Evolutionary conservation across 2,113 vertebrate species (phyloP).

Genomic region (Chinchilla lanigera): DNA sequence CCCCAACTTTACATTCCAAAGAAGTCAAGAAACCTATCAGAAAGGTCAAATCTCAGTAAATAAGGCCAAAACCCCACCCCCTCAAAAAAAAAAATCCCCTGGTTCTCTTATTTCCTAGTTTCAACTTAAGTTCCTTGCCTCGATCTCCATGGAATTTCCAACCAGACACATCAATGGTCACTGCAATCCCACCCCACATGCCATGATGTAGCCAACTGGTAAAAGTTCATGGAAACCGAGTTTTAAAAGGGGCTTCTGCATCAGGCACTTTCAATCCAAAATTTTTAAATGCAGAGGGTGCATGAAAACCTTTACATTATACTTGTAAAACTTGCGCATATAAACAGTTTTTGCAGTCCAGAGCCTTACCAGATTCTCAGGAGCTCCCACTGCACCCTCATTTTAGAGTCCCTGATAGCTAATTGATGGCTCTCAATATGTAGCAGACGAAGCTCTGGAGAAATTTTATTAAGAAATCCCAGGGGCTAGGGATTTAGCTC

Average conservation of each 20-base stretch:
- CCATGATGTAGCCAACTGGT: background rate
- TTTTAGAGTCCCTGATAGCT: background rate
- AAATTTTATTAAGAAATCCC: background rate
- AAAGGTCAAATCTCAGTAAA: slow-evolving; percentile 74
- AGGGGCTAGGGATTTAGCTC: no score
- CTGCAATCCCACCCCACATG: background rate
- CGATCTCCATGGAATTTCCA: background rate
- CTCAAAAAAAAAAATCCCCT: background rate
- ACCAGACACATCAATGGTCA: background rate
- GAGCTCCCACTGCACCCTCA: background rate
- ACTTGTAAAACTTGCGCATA: background rate
- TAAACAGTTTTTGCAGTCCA: background rate
- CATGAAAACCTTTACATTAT: background rate
- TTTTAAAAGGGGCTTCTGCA: background rate
- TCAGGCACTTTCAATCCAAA: background rate
- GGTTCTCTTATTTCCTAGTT: background rate
- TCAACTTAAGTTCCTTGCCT: background rate
- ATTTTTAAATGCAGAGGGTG: background rate
- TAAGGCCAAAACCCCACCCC: background rate
- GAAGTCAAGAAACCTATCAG: slow-evolving; percentile 73
- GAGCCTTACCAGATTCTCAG: background rate
- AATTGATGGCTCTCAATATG: background rate
- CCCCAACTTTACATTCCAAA: slow-evolving; percentile 75
- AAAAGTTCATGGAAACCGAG: background rate
- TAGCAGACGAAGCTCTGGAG: background rate